Evolutionary conservation across 2,888 invertebrate species (phyloP).

Genomic region (Corythucha ciliata): DNA sequence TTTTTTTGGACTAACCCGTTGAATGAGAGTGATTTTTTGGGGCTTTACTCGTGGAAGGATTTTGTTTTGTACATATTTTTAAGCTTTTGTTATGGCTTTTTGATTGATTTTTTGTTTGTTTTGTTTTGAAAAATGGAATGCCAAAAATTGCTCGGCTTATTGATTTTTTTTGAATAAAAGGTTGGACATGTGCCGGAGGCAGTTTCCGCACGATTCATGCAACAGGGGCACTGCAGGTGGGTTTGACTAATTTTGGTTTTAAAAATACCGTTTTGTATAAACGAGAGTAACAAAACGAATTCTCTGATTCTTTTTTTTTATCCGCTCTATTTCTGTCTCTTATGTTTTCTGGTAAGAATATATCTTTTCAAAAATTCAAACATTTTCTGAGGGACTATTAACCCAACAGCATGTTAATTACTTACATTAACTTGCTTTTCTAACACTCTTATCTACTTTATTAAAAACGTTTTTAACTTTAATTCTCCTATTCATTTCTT

Average conservation of each 20-base stretch:
- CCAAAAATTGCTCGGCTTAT: too few species aligned
- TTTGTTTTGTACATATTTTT: too few species aligned
- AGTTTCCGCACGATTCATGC: constrained; percentile 88
- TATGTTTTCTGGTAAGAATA: too few species aligned
- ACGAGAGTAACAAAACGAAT: not conserved
- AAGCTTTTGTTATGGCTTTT: too few species aligned
- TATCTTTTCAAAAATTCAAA: too few species aligned
- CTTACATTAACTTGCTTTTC: not conserved
- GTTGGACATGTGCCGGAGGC: constrained; percentile 98
- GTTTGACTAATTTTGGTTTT: not conserved
- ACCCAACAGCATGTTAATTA: not conserved
- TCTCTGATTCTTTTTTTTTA: not conserved
- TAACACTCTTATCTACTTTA: constrained; percentile 3
- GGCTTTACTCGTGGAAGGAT: too few species aligned
- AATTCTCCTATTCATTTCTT: constrained; percentile 2
- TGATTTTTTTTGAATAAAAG: constrained; percentile 52
- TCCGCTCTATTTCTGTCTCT: not conserved
- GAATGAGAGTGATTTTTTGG: too few species aligned
- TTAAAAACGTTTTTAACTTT: not conserved
- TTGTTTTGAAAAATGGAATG: constrained; percentile 4
- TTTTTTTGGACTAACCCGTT: too few species aligned
- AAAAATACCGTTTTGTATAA: not conserved
- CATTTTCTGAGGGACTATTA: too few species aligned
- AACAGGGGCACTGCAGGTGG: constrained; percentile 96
- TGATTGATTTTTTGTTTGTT: constrained; percentile 2